Conservation (phyloP, 2,888 invertebrate genomes). For the Phorcus lineatus region DNA sequence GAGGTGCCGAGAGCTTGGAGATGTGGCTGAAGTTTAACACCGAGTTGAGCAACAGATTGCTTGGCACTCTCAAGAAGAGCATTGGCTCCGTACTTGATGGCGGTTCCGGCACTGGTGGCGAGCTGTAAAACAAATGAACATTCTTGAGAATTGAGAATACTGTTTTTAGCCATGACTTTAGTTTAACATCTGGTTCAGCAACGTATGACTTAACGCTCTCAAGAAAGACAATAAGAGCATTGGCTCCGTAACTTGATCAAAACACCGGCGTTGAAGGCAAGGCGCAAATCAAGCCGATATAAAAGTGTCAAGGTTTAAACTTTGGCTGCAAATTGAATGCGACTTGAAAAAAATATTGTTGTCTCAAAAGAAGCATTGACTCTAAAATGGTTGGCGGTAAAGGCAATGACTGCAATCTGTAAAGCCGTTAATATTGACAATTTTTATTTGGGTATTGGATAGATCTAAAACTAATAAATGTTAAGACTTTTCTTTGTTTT, state of each 20-base stretch:
- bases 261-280: background rate
- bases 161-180: background rate
- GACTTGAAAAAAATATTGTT: no score
- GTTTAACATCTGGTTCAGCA: background rate
- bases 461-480: no score
- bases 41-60: constrained; percentile 7
- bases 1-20: background rate
- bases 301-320: no score
- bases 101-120: background rate
- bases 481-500: no score
- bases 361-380: no score
- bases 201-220: background rate
- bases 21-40: background rate
- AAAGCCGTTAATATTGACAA: no score
- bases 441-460: no score
- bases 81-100: background rate
- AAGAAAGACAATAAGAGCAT: background rate
- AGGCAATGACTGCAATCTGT: no score
- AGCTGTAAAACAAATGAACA: background rate
- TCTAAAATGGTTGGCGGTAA: no score
- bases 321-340: no score
- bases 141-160: background rate
- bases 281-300: background rate
- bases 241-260: background rate
- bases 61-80: constrained; percentile 3